Evolutionary conservation across 2,113 vertebrate genomes (phyloP).

Genomic region (Redunca redunca): DNA sequence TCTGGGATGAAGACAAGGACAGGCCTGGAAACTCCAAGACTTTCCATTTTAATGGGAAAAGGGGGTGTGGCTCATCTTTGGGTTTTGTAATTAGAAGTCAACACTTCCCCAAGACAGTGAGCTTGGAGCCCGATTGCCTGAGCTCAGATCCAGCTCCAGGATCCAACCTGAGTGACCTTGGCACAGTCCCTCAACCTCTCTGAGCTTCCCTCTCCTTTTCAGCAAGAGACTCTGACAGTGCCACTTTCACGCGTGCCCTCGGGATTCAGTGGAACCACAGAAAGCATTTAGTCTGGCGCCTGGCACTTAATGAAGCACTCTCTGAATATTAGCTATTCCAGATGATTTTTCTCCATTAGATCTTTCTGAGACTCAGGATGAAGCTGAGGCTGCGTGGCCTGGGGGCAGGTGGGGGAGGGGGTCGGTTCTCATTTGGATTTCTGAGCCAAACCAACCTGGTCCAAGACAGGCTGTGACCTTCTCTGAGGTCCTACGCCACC

Average conservation of each 20-base stretch:
- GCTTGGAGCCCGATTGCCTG: neutral
- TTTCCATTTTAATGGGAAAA: neutral
- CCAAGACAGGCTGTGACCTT: accelerated
- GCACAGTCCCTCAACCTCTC: neutral
- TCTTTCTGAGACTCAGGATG: neutral
- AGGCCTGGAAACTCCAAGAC: neutral
- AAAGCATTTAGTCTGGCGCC: accelerated
- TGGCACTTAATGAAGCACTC: neutral
- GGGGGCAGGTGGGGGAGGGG: accelerated
- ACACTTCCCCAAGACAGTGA: neutral
- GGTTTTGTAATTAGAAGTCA: neutral
- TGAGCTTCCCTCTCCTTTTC: neutral
- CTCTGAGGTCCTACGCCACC: neutral
- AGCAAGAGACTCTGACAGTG: accelerated
- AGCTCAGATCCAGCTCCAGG: neutral
- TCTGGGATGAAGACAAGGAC: neutral
- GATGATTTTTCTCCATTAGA: neutral
- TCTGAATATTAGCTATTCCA: accelerated
- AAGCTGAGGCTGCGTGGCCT: neutral
- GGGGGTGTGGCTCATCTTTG: no score
- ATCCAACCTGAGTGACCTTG: neutral
- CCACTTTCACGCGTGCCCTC: accelerated
- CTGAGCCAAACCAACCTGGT: neutral
- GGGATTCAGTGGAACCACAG: neutral
- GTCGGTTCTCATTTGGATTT: neutral